Base-by-base conservation (phyloP, 2,113 vertebrate species). In the Urocynchramus pylzowi region DNA sequence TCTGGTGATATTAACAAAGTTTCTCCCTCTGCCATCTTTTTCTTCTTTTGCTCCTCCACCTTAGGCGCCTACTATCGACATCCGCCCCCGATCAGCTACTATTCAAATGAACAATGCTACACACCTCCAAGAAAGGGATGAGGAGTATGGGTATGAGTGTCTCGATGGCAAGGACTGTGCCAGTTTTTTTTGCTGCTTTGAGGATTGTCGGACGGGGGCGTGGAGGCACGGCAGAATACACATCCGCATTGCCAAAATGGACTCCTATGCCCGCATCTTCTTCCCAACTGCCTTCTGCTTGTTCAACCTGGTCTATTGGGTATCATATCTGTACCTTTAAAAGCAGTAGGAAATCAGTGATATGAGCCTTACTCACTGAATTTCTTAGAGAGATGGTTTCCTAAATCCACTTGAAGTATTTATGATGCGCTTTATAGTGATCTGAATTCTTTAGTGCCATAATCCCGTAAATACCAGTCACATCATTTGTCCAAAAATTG, bases 91-190 rank as follows among this genome's bases (percentile, higher is more conserved):
- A 65, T 99, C 99, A 37, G 99, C 99, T 42, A 99, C 99, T 3
- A 99, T 99, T 96, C 99, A 99, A 98, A 99, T 99, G 99, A 99
- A 99, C 98, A 99, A 99, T 98, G 99, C 99, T 44, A 99, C 99
- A 15, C 99, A 99, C 97, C 99, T 99, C 95, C 99, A 99, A 97
- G 99, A 99, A 97, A 97, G 99, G 47, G 99, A 99, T 82, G 99
- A 99, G 93, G 99, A 99, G 73, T 99, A 99, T 1, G 99, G 99
- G 6, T 99, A 99, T 1, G 99, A 99, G 77, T 99, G 99, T 97
- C 98, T 99, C 19, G 99, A 99, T 19, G 99, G 99, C 87, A 99
- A 99, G 98, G 99, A 99, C 99, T 99, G 99, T 98, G 99, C 99
- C 98, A 99, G 99, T 92, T 99, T 99, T 98, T 99, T 99, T 97